Conservation (phyloP, 2,888 invertebrate species). For the Nymphalis urticae region DNA sequence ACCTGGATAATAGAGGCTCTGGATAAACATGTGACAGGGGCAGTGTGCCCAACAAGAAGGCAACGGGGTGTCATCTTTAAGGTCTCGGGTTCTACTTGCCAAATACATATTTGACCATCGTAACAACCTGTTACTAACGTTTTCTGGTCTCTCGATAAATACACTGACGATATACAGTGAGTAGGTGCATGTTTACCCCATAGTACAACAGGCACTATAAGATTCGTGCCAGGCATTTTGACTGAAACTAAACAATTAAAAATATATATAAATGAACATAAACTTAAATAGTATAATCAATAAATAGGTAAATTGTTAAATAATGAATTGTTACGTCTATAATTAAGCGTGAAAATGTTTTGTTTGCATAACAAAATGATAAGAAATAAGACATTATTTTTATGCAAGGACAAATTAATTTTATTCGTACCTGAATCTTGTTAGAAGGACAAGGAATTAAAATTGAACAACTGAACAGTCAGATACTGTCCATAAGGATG, state of each 20-base stretch:
- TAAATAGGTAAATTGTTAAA: constrained; percentile 5
- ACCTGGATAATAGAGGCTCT: constrained; percentile 87
- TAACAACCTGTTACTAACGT: constrained; percentile 98
- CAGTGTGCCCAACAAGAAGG: constrained; percentile 95
- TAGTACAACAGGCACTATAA: constrained; percentile 97
- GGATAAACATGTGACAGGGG: constrained; percentile 95
- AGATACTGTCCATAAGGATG: constrained; percentile 33
- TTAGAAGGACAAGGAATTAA: neutral
- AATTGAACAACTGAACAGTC: constrained; percentile 13
- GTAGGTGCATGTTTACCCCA: constrained; percentile 99
- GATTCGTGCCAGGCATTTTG: constrained; percentile 89
- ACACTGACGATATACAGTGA: constrained; percentile 97
- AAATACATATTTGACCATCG: constrained; percentile 98
- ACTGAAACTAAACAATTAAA: constrained; percentile 41
- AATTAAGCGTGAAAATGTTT: constrained; percentile 53
- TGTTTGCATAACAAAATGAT: constrained; percentile 67
- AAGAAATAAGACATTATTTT: constrained; percentile 49
- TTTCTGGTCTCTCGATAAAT: constrained; percentile 94
- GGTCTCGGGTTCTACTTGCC: constrained; percentile 89
- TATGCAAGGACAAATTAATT: constrained; percentile 54
- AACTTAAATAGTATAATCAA: neutral
- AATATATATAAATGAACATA: neutral
- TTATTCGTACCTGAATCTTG: constrained; percentile 47
- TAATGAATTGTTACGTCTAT: constrained; percentile 15
- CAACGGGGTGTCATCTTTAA: constrained; percentile 95